Evolutionary conservation across 2,888 invertebrate species (phyloP).

Genomic region (Phortica magna): DNA sequence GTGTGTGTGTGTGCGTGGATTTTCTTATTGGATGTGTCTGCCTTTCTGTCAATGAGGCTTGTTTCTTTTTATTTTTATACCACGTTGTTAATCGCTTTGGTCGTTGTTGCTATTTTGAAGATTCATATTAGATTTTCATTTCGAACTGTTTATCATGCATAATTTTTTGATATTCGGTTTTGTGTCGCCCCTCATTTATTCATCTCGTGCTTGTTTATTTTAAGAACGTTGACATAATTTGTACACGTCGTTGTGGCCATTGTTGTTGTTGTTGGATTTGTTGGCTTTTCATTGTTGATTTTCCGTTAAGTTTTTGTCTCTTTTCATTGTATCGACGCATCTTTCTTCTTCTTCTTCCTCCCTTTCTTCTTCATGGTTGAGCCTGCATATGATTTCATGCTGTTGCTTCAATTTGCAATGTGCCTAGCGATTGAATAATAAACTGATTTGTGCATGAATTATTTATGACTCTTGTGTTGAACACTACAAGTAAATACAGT

Average conservation of each 20-base stretch:
- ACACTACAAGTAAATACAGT: not conserved
- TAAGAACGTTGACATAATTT: conserved; percentile 27
- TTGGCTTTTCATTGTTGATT: conserved; percentile 5
- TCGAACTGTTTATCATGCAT: not conserved
- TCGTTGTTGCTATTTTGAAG: conserved; percentile 12
- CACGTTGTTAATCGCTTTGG: conserved; percentile 1
- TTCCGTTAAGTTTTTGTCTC: not conserved
- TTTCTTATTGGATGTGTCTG: conserved; percentile 58
- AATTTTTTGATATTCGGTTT: not conserved
- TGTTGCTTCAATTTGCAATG: conserved; percentile 44
- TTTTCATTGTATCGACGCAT: not conserved
- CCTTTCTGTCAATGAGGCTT: conserved; percentile 39
- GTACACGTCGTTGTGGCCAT: conserved; percentile 36
- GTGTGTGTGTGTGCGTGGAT: conserved; percentile 34
- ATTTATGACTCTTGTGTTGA: conserved; percentile 5
- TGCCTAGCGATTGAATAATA: conserved; percentile 55
- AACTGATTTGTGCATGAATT: conserved; percentile 62
- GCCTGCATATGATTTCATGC: conserved; percentile 37
- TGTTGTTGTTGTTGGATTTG: conserved; percentile 46
- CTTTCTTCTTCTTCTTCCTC: too few species aligned
- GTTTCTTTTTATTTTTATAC: conserved; percentile 43
- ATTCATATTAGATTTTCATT: not conserved
- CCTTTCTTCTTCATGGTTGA: too few species aligned
- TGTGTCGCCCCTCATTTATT: conserved; percentile 38
- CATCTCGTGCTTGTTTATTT: conserved; percentile 27